Evolutionary conservation across 2,113 vertebrate species (phyloP).

Genomic region (Raja brachyura): DNA sequence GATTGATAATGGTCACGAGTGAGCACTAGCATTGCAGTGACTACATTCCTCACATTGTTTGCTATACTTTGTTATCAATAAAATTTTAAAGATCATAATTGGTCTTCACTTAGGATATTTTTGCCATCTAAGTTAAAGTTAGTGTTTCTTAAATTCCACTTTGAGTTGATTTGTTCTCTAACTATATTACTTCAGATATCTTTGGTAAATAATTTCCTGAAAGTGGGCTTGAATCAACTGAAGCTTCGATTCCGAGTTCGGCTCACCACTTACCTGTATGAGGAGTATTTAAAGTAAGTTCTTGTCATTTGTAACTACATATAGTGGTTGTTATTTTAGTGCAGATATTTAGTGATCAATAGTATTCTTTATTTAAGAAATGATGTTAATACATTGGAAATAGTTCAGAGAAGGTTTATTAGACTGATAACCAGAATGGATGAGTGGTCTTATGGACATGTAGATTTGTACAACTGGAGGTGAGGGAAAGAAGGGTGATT

Average conservation of each 20-base stretch:
- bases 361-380: too few relatives aligned
- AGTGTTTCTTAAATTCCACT: neutral
- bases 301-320: slow-evolving; percentile 39
- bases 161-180: neutral
- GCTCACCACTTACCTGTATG: slow-evolving; percentile 85
- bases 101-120: neutral
- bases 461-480: too few relatives aligned
- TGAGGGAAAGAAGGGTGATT: too few relatives aligned
- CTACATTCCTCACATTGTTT: neutral
- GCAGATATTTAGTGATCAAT: neutral
- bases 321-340: neutral
- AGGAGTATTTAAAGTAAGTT: slow-evolving; percentile 92
- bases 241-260: slow-evolving; percentile 84
- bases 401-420: too few relatives aligned
- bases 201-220: slow-evolving; percentile 92
- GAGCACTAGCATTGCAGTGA: neutral
- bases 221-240: slow-evolving; percentile 86
- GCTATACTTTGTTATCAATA: neutral
- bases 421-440: too few relatives aligned
- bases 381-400: too few relatives aligned
- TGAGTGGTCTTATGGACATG: too few relatives aligned
- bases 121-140: neutral
- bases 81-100: neutral
- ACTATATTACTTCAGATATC: slow-evolving; percentile 70
- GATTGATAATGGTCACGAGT: neutral